phyloP scores from a whole-genome alignment of 1,140 invertebrate genomes.

The Coenobita brevimanus region DNA sequence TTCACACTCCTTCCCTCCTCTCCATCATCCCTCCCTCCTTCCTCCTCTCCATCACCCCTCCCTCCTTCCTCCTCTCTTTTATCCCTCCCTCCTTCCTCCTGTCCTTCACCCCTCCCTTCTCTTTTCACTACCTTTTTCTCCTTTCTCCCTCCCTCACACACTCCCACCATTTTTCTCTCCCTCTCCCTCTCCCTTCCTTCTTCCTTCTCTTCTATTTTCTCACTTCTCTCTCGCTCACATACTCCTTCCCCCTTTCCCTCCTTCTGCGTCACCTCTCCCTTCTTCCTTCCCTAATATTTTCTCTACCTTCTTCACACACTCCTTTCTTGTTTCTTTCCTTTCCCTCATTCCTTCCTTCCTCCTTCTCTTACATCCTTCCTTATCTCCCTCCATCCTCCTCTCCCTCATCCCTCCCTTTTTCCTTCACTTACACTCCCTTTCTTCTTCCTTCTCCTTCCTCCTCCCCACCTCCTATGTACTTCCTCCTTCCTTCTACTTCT shows the following conservation, averaged over 20 bases:
- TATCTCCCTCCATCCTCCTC: background rate
- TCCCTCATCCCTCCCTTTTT: background rate
- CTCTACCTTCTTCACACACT: too few relatives aligned
- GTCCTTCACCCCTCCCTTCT: background rate
- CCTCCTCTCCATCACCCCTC: background rate
- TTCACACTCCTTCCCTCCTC: too few relatives aligned
- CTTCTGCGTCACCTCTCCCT: background rate
- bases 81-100: background rate
- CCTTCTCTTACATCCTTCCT: too few relatives aligned
- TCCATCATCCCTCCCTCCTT: background rate
- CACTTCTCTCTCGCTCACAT: background rate
- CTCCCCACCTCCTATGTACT: background rate
- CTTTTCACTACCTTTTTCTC: too few relatives aligned
- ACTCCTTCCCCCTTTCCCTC: background rate
- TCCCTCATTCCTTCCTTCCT: too few relatives aligned
- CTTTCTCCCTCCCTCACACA: too few relatives aligned
- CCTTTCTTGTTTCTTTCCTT: too few relatives aligned
- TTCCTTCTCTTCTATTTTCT: background rate
- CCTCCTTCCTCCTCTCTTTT: background rate
- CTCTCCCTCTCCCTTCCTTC: too few relatives aligned
- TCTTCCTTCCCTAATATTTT: background rate
- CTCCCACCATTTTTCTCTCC: too few relatives aligned
- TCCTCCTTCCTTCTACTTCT: too few relatives aligned
- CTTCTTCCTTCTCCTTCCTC: background rate
- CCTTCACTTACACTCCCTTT: too few relatives aligned